Percentiles rank a stretch among this genome's conserved stretches.
phyloP scores from a whole-genome alignment of 2,888 invertebrate species.

The Teinopalpus imperialis region DNA sequence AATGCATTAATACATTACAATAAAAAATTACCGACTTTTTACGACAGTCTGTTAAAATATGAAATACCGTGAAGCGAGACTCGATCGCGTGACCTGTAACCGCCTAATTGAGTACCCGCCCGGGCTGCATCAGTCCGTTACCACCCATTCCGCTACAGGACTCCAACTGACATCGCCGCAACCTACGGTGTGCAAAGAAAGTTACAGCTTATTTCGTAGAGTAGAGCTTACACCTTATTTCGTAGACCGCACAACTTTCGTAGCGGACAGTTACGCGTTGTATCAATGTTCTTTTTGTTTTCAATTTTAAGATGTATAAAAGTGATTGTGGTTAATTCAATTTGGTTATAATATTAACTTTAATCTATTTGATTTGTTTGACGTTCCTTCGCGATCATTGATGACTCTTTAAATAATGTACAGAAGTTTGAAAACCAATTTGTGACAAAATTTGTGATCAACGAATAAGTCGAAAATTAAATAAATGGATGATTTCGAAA shows the following conservation, averaged over 20 bases:
- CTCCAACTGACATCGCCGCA: slow-evolving; percentile 5
- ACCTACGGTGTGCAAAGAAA: slow-evolving; percentile 26
- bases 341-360: no score
- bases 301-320: no score
- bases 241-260: slow-evolving; percentile 2
- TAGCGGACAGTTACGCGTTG: slow-evolving; percentile 2
- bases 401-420: no score
- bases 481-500: no score
- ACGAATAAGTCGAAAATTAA: no score
- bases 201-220: slow-evolving; percentile 13
- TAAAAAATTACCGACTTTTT: slow-evolving; percentile 16
- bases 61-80: slow-evolving; percentile 32
- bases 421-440: no score
- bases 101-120: slow-evolving; percentile 37
- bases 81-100: slow-evolving; percentile 40
- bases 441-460: no score
- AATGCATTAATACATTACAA: slow-evolving; percentile 22
- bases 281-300: no score
- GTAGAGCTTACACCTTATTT: neutral
- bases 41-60: slow-evolving; percentile 21
- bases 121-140: slow-evolving; percentile 21
- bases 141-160: slow-evolving; percentile 32
- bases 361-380: no score
- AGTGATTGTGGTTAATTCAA: no score
- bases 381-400: no score